Evolutionary conservation across 2,113 vertebrate species (phyloP), one percentile per base, ranked within the genome.

Genomic region (Osmerus mordax): DNA sequence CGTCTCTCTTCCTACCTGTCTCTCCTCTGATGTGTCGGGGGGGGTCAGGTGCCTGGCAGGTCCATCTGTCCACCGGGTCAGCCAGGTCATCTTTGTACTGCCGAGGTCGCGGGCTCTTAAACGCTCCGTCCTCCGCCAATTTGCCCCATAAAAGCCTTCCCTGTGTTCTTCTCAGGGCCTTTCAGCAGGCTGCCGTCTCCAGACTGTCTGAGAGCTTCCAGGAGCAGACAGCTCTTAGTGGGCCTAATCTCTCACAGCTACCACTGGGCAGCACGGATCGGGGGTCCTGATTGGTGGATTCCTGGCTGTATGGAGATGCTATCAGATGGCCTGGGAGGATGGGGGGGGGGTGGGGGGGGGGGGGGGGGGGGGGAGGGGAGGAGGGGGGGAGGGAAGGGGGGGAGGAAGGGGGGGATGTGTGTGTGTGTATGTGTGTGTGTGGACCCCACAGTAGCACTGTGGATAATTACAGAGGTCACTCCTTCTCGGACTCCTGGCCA

Each of bases 101-200:
- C 21, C 25, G 29, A 59, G 52, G 53, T 36, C 47, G 59, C 32
- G 28, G 15, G 65, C 69, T 28, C 61, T 56, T 72, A 12, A 68
- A 55, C 65, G 2, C 56, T n/a, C 56, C 69, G 14, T 55, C 63
- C 68, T 77, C 75, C 47, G 56, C 69, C 79, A 82, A 82, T 83
- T 80, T 76, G 76, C 83, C 78, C 82, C 77, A 86, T 82, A 87
- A 85, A 85, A 84, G 81, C 52, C 74, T 70, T 78, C 66, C 73
- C 70, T 78, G 63, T 77, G 73, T 69, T 74, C 54, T 55, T 79
- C 65, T 70, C 56, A 79, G 75, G 70, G 67, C 76, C 67, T 78
- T 79, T 81, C 81, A 81, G 76, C 77, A 74, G 71, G 79, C 66
- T 56, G 54, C 68, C 76, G 86, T 86, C 86, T 86, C 82, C 82